These are phyloP conservation scores for Leptodactylus fuscus DNA, from an alignment of 2,113 vertebrate species.

Conservation along the genomic window DNA sequence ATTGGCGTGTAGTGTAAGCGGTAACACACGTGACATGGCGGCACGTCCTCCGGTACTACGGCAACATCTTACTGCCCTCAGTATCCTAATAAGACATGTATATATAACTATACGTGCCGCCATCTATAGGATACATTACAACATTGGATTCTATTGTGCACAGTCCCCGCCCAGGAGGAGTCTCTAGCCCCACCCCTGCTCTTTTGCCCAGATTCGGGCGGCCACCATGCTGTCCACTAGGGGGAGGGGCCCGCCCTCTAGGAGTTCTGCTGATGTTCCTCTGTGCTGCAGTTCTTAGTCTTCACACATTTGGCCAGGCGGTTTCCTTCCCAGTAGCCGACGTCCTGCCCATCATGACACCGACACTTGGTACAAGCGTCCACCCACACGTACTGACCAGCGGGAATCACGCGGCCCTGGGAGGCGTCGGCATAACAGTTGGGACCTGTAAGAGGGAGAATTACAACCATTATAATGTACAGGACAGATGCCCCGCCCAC, in stretches of 20 bases:
- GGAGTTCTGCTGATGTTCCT: constrained; percentile 27
- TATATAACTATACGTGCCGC: background rate
- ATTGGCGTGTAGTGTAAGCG: too few species aligned
- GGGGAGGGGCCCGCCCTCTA: background rate
- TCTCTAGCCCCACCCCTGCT: background rate
- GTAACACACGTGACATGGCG: background rate
- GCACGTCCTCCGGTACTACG: too few species aligned
- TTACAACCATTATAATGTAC: background rate
- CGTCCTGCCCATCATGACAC: constrained; percentile 82
- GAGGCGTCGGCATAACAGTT: constrained; percentile 79
- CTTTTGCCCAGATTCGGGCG: too few species aligned
- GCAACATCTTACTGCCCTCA: background rate
- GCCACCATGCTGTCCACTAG: background rate
- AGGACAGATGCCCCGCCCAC: too few species aligned
- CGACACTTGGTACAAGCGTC: constrained; percentile 82
- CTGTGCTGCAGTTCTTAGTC: constrained; percentile 71
- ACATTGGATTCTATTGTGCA: background rate
- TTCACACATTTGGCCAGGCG: constrained; percentile 79
- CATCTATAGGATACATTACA: background rate
- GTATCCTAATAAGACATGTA: background rate
- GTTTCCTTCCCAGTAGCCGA: constrained; percentile 85
- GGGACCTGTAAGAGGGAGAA: constrained; percentile 69
- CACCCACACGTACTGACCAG: constrained; percentile 78
- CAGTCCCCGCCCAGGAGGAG: background rate
- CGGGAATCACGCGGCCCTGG: constrained; percentile 75